These are phyloP conservation scores for Fistularia tabacaria DNA, from an alignment of 2,797 vertebrate species.

Conservation along the genomic window DNA sequence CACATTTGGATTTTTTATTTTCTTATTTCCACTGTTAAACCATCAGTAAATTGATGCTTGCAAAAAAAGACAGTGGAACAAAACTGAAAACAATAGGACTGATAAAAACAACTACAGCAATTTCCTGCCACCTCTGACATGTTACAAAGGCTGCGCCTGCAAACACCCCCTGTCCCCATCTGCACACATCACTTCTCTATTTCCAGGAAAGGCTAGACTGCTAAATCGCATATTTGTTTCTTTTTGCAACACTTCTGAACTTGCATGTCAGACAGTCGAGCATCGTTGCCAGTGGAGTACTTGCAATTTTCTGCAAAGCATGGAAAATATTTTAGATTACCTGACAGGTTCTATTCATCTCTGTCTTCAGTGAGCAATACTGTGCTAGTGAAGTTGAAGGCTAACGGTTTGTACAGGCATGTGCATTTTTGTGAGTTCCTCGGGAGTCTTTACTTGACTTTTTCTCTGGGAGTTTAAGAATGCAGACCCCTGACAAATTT, in stretches of 20 bases:
- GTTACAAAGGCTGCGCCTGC: conserved; percentile 2
- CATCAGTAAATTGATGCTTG: conserved; percentile 19
- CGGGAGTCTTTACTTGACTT: conserved; percentile 21
- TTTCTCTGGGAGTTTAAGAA: conserved; percentile 22
- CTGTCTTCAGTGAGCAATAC: conserved; percentile 15
- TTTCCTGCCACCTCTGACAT: conserved; percentile 19
- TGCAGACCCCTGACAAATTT: conserved; percentile 15
- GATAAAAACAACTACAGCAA: conserved; percentile 25
- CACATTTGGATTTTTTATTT: conserved; percentile 19
- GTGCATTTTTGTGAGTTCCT: not conserved
- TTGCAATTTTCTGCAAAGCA: conserved; percentile 11
- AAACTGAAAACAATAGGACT: conserved; percentile 19
- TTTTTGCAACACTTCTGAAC: not conserved
- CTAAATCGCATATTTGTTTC: not conserved
- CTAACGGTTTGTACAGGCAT: not conserved
- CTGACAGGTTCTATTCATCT: conserved; percentile 25
- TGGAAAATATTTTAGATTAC: conserved; percentile 15
- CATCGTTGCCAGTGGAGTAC: not conserved
- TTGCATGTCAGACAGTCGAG: too few relatives aligned
- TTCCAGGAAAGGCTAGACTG: too few relatives aligned
- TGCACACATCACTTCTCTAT: conserved; percentile 2
- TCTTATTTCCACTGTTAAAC: not conserved
- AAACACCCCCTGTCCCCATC: not conserved
- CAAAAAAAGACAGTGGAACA: conserved; percentile 23
- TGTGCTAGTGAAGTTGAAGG: conserved; percentile 1